These are phyloP conservation scores for Scarus forsteni DNA, from an alignment of 2,797 vertebrate genomes.

Conservation along the genomic window DNA sequence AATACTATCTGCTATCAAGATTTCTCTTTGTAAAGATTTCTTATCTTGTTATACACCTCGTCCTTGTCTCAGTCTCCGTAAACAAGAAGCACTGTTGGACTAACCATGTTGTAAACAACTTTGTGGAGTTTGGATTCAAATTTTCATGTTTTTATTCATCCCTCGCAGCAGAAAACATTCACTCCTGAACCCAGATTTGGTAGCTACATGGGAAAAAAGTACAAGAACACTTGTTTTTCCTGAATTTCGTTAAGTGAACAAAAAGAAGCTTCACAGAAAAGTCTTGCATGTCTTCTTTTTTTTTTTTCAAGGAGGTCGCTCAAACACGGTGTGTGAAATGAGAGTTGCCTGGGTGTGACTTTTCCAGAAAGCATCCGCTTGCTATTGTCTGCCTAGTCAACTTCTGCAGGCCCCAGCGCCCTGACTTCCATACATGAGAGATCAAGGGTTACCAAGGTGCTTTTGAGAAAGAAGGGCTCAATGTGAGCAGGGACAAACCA, in stretches of 20 bases:
- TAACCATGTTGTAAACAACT: constrained; percentile 23
- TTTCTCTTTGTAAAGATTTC: neutral
- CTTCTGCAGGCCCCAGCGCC: constrained; percentile 85
- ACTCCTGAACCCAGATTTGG: constrained; percentile 18
- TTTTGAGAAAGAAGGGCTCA: constrained; percentile 82
- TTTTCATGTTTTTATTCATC: constrained; percentile 12
- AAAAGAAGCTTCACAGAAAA: constrained; percentile 68
- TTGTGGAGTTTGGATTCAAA: constrained; percentile 20
- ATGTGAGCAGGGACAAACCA: constrained; percentile 78
- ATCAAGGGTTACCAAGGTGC: constrained; percentile 92
- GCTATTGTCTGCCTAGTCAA: constrained; percentile 85
- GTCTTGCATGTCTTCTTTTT: constrained; percentile 54
- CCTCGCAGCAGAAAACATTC: constrained; percentile 19
- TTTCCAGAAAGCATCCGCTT: constrained; percentile 84
- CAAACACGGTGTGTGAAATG: constrained; percentile 83
- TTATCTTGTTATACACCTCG: neutral
- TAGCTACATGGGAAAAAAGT: constrained; percentile 35
- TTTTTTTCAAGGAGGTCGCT: constrained; percentile 69
- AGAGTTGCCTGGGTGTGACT: constrained; percentile 85
- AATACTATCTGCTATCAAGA: neutral
- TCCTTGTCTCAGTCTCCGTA: constrained; percentile 1
- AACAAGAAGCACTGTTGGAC: neutral
- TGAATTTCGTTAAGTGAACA: constrained; percentile 60
- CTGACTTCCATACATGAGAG: constrained; percentile 88
- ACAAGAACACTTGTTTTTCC: constrained; percentile 31